A percentile compares a stretch with the other conserved stretches of the same genome.
Evolutionary conservation across 2,797 vertebrate species (phyloP).

Genomic region (Crocodylus rhombifer): DNA sequence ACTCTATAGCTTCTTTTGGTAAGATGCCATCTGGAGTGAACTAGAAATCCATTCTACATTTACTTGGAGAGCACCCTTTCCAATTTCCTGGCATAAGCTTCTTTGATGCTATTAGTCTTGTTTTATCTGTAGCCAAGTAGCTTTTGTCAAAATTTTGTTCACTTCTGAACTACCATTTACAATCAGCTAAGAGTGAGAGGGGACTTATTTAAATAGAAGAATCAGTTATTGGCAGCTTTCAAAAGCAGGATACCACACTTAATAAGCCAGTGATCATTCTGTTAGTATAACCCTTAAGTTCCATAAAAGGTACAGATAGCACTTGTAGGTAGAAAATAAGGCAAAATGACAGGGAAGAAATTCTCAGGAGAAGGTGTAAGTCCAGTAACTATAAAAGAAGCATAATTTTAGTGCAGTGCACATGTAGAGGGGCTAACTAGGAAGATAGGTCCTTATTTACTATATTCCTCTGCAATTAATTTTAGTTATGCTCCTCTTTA

Average conservation of each 20-base stretch:
- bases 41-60: not conserved
- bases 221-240: not conserved
- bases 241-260: not conserved
- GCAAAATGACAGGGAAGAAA: not conserved
- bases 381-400: not conserved
- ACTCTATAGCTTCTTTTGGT: not conserved
- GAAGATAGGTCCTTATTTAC: not conserved
- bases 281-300: not conserved
- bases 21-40: not conserved
- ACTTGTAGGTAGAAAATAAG: not conserved
- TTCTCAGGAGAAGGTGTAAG: not conserved
- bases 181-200: not conserved
- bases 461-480: not conserved
- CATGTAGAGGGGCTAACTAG: not conserved
- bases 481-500: not conserved
- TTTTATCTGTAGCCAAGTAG: conserved; percentile 5
- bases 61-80: not conserved
- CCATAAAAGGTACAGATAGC: not conserved
- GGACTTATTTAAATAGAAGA: not conserved
- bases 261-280: not conserved
- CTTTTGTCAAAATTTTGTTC: conserved; percentile 10
- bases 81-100: conserved; percentile 12
- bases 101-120: conserved; percentile 26
- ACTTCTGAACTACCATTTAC: conserved; percentile 23
- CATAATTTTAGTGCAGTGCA: not conserved